Evolutionary conservation across 92 coral and sea anemone genomes (phyloP), one percentile per base, ranked within the genome.

Genomic region (Palythoa caribaeorum): DNA sequence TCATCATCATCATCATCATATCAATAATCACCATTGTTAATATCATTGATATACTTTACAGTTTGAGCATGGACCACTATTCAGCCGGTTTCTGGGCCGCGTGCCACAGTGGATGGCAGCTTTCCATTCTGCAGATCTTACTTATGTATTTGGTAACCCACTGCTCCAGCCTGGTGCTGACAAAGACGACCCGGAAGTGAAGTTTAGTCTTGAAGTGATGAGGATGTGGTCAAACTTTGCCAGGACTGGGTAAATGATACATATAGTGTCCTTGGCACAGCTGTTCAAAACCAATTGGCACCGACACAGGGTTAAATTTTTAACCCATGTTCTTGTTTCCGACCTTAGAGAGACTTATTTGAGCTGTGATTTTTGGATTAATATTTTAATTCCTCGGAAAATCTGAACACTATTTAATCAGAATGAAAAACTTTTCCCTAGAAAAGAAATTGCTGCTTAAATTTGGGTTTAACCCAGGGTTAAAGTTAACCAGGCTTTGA

Each of bases 141-240:
- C 19, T 62, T 77, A 77, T 20, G 68, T 77, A 28, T 77, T 77
- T 77, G 83, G 83, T 53, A 77, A 11, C 83, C 83, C 83, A 35
- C 36, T 77, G n/a, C 65, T 77, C 40, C 47, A 53, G 40, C 68
- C 83, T 53, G 83, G 83, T 1, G 68, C 83, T 5, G 28, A 17
- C 54, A 51, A 19, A 11, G 12, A 37, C 0, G 68, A 77, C 68
- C 50, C 44, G 68, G 83, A 77, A 10, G 83, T 77, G 1, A 53
- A 11, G 35, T 7, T 77, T 9, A 77, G 65, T 55, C 9, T 53
- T 5, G 83, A 77, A 13, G 11, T 77, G 9, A 77, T 77, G 13
- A 77, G 16, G 63, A 77, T 77, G 83, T 77, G 83, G 83, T 51
- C 83, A 77, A 21, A 53, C 65, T 77, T 77, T 17, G 83, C 83